Evolutionary conservation across 1,140 invertebrate species (phyloP).

Genomic region (Brachionus rubens): DNA sequence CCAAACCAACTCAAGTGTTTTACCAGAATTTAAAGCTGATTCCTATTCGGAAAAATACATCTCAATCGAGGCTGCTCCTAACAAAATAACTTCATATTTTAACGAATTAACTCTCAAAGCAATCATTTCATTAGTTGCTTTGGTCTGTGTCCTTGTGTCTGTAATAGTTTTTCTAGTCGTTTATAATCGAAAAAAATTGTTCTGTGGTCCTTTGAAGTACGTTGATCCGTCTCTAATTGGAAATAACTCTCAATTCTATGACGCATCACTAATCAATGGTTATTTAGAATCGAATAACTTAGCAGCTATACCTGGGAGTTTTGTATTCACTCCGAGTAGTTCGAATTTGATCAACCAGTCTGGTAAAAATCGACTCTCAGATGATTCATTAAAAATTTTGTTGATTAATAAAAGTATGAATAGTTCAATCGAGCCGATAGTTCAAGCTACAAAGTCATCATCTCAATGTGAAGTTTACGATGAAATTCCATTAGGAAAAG

Average conservation of each 20-base stretch:
- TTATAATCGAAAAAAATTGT: neutral
- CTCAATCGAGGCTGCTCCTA: neutral
- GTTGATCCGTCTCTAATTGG: neutral
- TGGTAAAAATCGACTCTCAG: neutral
- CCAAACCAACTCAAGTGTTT: neutral
- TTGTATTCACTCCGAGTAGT: neutral
- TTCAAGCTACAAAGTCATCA: neutral
- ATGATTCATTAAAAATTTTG: constrained; percentile 25
- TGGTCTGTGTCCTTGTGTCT: neutral
- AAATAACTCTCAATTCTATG: constrained; percentile 17
- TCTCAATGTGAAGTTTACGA: neutral
- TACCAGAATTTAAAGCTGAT: no score
- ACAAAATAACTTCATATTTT: neutral
- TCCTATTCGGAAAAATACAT: neutral
- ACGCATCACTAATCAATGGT: constrained; percentile 4
- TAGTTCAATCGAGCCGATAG: neutral
- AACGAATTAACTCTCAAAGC: neutral
- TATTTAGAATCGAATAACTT: constrained; percentile 28
- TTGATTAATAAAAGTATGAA: neutral
- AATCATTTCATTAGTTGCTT: neutral
- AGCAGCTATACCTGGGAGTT: neutral
- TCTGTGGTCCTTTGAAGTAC: neutral
- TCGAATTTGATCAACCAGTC: neutral
- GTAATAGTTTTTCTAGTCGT: constrained; percentile 1
- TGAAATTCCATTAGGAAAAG: neutral